Evolutionary conservation across 1,140 invertebrate genomes (phyloP), one percentile per base, ranked within the genome.

Genomic region (Potamilus streckersoni): DNA sequence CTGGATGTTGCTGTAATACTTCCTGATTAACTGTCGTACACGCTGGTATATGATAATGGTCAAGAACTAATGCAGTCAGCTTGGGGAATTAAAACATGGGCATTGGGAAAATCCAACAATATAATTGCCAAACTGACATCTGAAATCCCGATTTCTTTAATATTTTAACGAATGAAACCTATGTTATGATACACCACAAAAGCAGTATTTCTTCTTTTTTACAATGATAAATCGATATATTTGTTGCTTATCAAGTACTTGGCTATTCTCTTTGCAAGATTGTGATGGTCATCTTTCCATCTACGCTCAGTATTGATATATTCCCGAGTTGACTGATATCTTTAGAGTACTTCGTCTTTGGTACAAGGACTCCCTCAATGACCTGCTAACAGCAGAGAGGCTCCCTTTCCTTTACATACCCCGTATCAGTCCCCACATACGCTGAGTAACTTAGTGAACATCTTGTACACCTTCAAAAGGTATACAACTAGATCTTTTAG

Each of bases 71-170:
- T 12, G 56, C 71, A 65, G 71, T 65, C 12, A 79, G 38, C 63
- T 70, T 80, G 70, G 12, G 72, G 57, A 1, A 79, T 38, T 11
- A 17, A 62, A 70, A 62, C 58, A 67, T 71, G 59, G 31, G 55
- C 64, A 60, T 71, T 66, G 49, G 64, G 74, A 60, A 73, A 13
- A 55, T 80, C 74, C 3, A 73, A 49, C 78, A 69, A 79, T 58
- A 79, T 17, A 16, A 80, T 74, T n/a, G 72, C 71, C 13, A 73
- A n/a, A 20, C 66, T 55, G 16, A 49, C 62, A 65, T 65, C 65
- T 19, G 1, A 56, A 17, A 49, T 59, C 67, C 70, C 69, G 31
- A 69, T 70, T 63, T 75, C 69, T 11, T 67, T 38, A 11, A 75
- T 69, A 14, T 67, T 60, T 31, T 75, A 57, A 60, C 60, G 58